Conservation (phyloP, 2,113 vertebrate genomes). For the Pheucticus melanocephalus region DNA sequence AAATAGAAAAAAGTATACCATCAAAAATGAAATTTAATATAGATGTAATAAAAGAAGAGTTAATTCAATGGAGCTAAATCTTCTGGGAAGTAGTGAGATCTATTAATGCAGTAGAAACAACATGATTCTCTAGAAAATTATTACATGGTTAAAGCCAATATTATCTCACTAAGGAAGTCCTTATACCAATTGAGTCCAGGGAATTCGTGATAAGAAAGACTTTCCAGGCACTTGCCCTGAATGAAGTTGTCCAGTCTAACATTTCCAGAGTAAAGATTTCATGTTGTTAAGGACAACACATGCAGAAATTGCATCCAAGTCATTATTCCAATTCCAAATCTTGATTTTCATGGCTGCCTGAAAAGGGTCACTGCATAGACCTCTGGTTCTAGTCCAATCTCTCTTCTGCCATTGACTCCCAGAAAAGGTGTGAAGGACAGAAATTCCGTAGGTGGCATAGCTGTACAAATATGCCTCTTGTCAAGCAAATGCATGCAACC, state of each 20-base stretch:
- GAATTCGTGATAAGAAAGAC: fast-evolving
- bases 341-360: neutral
- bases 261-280: neutral
- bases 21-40: neutral
- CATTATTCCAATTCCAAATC: neutral
- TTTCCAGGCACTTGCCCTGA: neutral
- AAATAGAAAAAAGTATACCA: neutral
- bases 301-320: neutral
- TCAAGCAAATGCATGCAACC: neutral
- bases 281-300: neutral
- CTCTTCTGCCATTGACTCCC: neutral
- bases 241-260: fast-evolving
- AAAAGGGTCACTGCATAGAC: neutral
- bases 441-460: neutral
- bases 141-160: neutral
- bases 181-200: neutral
- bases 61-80: neutral
- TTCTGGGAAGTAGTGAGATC: neutral
- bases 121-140: neutral
- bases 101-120: neutral
- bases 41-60: neutral
- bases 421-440: neutral
- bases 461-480: neutral
- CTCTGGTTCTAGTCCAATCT: neutral
- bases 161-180: neutral